Evolutionary conservation across 2,888 invertebrate species (phyloP).

Genomic region (Erebia ligea): DNA sequence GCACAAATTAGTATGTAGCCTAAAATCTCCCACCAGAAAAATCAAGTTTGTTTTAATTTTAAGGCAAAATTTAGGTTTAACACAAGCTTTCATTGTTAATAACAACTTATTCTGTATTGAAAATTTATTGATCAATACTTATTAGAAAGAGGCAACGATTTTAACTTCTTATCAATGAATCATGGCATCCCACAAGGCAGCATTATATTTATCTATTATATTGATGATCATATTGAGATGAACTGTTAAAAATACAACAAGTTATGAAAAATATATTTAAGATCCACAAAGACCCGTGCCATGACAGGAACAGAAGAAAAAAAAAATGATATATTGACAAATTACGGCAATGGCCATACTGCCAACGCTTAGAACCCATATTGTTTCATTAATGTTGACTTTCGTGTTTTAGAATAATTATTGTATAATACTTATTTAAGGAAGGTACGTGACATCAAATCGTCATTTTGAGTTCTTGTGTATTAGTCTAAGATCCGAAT

Average conservation of each 20-base stretch:
- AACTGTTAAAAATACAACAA: not conserved
- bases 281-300: not conserved
- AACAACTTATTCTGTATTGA: not conserved
- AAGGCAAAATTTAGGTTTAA: not conserved
- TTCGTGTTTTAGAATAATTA: no score
- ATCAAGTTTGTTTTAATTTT: not conserved
- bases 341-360: no score
- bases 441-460: no score
- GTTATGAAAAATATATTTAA: not conserved
- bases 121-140: not conserved
- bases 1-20: not conserved
- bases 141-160: not conserved
- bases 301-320: not conserved
- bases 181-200: not conserved
- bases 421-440: no score
- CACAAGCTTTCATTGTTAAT: not conserved
- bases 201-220: not conserved
- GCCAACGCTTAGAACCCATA: no score
- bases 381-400: no score
- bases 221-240: not conserved
- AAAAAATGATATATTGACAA: no score
- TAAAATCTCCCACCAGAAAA: not conserved
- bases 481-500: no score
- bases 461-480: no score
- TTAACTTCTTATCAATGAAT: not conserved